Conservation (phyloP, 2,888 invertebrate species). For the Limnephilus rhombicus region DNA sequence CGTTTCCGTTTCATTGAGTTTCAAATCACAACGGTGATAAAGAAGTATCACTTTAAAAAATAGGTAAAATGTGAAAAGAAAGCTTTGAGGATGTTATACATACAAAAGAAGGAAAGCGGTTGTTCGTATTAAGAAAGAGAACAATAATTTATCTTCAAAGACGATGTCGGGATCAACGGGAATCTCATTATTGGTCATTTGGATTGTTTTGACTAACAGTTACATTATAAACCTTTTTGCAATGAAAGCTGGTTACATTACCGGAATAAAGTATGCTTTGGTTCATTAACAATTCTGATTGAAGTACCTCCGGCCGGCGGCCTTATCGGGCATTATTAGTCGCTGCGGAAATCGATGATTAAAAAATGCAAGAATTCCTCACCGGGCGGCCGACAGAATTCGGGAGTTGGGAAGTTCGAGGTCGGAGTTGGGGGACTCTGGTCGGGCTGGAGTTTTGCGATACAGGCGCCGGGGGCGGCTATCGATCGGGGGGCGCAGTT, state of each 20-base stretch:
- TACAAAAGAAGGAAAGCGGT: no score
- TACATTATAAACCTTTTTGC: no score
- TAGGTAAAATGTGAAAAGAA: no score
- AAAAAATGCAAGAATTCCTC: neutral
- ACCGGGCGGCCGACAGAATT: neutral
- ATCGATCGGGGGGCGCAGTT: constrained; percentile 16
- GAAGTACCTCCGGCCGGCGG: neutral
- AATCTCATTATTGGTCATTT: neutral
- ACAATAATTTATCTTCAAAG: no score
- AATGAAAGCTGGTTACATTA: neutral
- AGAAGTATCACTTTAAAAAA: no score
- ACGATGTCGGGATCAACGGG: neutral
- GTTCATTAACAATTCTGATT: neutral
- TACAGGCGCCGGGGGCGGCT: neutral
- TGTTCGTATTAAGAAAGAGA: no score
- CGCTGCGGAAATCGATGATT: neutral
- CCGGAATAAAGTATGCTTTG: neutral
- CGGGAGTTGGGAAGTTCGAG: neutral
- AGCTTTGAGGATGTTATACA: no score
- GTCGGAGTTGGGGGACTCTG: neutral
- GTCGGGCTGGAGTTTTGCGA: constrained; percentile 4
- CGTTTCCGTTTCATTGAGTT: no score
- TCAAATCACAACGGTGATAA: no score
- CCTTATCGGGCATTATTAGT: neutral
- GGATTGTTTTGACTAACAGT: neutral